Base-by-base conservation (phyloP, 2,113 vertebrate species). In the Gadus chalcogrammus region DNA sequence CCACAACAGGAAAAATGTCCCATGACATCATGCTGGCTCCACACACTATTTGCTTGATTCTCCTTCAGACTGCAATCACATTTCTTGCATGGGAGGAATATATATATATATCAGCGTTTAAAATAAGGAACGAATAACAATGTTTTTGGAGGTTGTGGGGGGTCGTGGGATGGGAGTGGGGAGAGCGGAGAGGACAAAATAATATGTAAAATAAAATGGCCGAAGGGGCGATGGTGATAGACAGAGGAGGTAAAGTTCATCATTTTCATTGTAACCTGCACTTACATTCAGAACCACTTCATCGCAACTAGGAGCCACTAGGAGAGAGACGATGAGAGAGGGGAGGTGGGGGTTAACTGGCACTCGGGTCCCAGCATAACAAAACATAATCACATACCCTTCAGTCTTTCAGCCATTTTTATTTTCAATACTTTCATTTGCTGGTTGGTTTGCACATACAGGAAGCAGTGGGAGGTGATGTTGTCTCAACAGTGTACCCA, bases 1-100 rank as follows among this genome's bases (percentile, higher is more conserved):
- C 88, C 84, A 88, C 85, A 89, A 84, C 42, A 90, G 84, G 89
- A 91, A 82, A 90, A 90, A 88, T 84, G 87, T 80, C 84, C 84
- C 88, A 88, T 91, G 88, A 90, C 89, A 88, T 88, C 89, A 90
- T 90, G 68, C 72, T 86, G 81, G 82, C 83, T 85, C 75, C 74
- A 81, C 79, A 85, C 75, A 68, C 42, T 13, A 13, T 13, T 48
- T 13, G 42, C 42, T 48, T 48, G 42, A 48, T 48, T 13, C 42
- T 48, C 42, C 42, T 48, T 48, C 42, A 48, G 42, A 48, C 42
- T 48, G 12, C 42, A 48, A 48, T 48, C 42, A 48, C 5, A 48
- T 48, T 8, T 9, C 38, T 42, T 3, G 12, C 42, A 48, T 48
- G 8, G 42, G 42, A 48, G 8, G 42, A 48, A 48, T 48, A 48